Evolutionary conservation across 35 echinoderm and acorn worm genomes (phyloP), one percentile per base, ranked within the genome.

Genomic region (Anneissia japonica): DNA sequence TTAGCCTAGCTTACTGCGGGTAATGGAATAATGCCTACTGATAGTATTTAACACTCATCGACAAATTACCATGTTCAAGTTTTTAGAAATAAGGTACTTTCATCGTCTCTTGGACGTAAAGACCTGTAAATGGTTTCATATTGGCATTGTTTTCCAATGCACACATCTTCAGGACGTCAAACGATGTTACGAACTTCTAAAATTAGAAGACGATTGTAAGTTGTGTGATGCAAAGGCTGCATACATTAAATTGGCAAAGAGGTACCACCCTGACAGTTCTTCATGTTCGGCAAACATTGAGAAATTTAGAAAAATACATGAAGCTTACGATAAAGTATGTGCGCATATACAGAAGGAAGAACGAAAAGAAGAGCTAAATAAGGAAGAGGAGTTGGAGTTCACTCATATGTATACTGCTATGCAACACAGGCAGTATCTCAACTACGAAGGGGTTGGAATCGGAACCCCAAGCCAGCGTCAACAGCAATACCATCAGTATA

Each of bases 241-340:
- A 30, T 97, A 91, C 76, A 73, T 97, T 33, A 83, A 88, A 30
- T 86, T 93, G n/a, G 95, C 95, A 30, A 97, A 97, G 85, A 39
- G 88, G 26, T 97, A 97, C 46, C 95, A 97, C 77, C 95, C 95
- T 39, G 95, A 97, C 80, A 93, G 88, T 37, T 35, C 77, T 73
- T 40, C 75, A 26, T 41, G 23, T 72, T 35, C 75, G 31, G 91
- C 88, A 34, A 83, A 97, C 86, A 55, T 74, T 7, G 84, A 81
- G 19, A 97, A 88, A 43, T 97, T 97, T 46, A 55, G 32, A 16
- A 45, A 97, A 39, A 74, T 93, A 7, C 79, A 93, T 46, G 88
- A 93, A 77, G 95, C 95, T 0, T 97, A 93, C 55, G 80, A 90
- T 55, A 77, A 81, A 14, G 72, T 97, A 0, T 83, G 87, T 34